Base-by-base conservation (phyloP, 2,888 invertebrate genomes). In the Megalurothrips usitatus region DNA sequence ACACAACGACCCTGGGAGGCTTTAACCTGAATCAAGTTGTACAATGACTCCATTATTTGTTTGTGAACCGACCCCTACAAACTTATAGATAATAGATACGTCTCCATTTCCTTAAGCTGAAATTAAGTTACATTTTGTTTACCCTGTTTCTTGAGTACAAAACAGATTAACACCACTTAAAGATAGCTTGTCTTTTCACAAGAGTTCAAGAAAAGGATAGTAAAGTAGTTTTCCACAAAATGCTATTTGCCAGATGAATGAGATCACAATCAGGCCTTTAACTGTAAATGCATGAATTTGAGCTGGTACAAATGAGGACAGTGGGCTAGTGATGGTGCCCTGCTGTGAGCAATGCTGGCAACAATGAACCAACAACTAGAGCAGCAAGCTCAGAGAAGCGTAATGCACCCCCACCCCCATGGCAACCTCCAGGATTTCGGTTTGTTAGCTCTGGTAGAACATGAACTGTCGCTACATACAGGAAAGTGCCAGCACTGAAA, bases 401-500 rank as follows among this genome's bases (percentile, higher is more conserved):
- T 79, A 98, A 90, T 28, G 83, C 82, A 34, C 84, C 85, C 26
- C 78, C 75, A 28, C 78, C 52, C 12, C 78, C 43, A 49, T 81
- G 81, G 28, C 52, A 79, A 79, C 12, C 49, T 26, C 49, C 81
- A 52, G 85, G 87, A 34, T 86, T 86, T 82, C 89, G 88, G 82
- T 91, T 90, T 81, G 94, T 95, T 12, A 99, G 89, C 87, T 99
- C 99, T 0, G 99, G 99, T 80, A 99, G 87, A 0, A 99, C 98
- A 87, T 99, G 99, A 0, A 99, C 98, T 0, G 99, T 99, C 0
- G 99, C 97, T 2, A 99, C 99, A 87, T 99, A 99, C 0, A 99
- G 90, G 88, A 99, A 99, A 19, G 99, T 99, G 0, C 99, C 99
- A 0, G 98, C 99, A 78, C 98, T 98, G 88, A 99, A 99, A 58